Conservation (phyloP, 2,797 vertebrate species). For the Jordanella pulchra region DNA sequence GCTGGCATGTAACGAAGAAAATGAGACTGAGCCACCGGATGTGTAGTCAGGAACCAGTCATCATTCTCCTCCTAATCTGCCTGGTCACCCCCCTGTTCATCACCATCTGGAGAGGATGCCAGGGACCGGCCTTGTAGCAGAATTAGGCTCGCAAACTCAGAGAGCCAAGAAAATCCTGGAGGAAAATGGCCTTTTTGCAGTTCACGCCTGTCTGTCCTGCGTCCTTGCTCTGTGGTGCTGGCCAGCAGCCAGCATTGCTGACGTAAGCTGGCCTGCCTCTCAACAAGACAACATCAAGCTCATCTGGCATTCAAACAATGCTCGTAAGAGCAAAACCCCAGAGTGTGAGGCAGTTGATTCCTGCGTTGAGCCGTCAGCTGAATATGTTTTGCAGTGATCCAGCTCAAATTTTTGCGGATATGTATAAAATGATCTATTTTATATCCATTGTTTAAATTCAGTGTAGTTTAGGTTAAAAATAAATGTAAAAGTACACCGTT, state of each 20-base stretch:
- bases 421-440: slow-evolving; percentile 17
- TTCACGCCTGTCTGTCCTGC: slow-evolving; percentile 59
- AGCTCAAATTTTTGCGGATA: slow-evolving; percentile 13
- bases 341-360: slow-evolving; percentile 35
- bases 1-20: slow-evolving; percentile 51
- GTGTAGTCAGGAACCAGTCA: slow-evolving; percentile 75
- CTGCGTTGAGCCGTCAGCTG: slow-evolving; percentile 28
- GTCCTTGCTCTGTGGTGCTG: slow-evolving; percentile 61
- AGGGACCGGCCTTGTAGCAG: slow-evolving; percentile 68
- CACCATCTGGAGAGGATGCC: slow-evolving; percentile 82
- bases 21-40: slow-evolving; percentile 70
- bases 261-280: slow-evolving; percentile 64
- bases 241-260: slow-evolving; percentile 59
- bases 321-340: slow-evolving; percentile 47
- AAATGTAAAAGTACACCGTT: slow-evolving; percentile 23
- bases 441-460: slow-evolving; percentile 27
- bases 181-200: slow-evolving; percentile 64
- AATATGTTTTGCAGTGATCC: neutral
- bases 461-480: slow-evolving; percentile 46
- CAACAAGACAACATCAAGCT: slow-evolving; percentile 66
- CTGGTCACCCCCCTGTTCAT: slow-evolving; percentile 59
- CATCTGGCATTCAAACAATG: slow-evolving; percentile 61
- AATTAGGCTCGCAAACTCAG: slow-evolving; percentile 64
- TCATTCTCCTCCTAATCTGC: slow-evolving; percentile 74
- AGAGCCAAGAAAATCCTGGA: slow-evolving; percentile 71